phyloP scores from a whole-genome alignment of 2,113 vertebrate species.

The Dryoscopus gambensis region DNA sequence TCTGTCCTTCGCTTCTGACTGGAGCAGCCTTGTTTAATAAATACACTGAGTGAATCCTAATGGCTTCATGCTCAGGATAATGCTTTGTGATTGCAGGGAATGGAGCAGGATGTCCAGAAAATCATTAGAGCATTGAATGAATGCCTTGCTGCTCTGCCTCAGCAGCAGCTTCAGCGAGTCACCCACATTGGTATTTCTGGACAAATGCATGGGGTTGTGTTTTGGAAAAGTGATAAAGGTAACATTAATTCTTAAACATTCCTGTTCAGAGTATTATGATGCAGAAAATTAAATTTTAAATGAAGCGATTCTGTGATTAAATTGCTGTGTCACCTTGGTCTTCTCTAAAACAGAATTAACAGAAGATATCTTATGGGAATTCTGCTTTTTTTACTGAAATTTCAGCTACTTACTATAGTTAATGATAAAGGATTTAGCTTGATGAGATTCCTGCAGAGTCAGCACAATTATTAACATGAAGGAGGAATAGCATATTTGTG shows the following conservation, averaged over 20 bases:
- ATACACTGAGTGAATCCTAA: background rate
- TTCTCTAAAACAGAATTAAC: background rate
- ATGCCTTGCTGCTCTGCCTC: slow-evolving; percentile 81
- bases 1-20: background rate
- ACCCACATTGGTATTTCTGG: slow-evolving; percentile 83
- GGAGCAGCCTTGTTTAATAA: background rate
- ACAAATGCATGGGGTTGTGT: slow-evolving; percentile 96
- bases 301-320: background rate
- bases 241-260: background rate
- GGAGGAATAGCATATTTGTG: background rate
- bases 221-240: slow-evolving; percentile 88
- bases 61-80: background rate
- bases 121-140: slow-evolving; percentile 80
- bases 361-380: background rate
- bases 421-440: background rate
- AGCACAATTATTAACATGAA: background rate
- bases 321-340: background rate
- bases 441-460: background rate
- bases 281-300: background rate
- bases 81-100: slow-evolving; percentile 74
- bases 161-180: slow-evolving; percentile 77
- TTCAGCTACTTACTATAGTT: background rate
- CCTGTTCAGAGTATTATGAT: background rate
- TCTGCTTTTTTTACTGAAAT: background rate
- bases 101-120: slow-evolving; percentile 82